These are phyloP conservation scores for Cataglyphis cursor DNA, from an alignment of 2,888 invertebrate genomes.

Conservation along the genomic window DNA sequence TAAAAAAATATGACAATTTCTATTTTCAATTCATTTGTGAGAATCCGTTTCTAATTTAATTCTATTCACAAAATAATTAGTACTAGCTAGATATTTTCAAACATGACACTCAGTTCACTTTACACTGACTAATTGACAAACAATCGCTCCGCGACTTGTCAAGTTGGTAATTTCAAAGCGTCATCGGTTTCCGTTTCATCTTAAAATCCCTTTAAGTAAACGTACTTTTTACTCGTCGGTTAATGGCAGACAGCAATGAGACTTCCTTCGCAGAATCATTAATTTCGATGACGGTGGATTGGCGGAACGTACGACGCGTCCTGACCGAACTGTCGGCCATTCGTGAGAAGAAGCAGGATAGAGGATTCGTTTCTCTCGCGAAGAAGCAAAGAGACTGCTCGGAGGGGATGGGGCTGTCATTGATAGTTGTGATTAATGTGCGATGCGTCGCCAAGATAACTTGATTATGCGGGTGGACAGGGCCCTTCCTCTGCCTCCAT, in stretches of 20 bases:
- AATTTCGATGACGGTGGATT: constrained; percentile 76
- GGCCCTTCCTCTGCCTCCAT: constrained; percentile 28
- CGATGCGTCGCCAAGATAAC: constrained; percentile 80
- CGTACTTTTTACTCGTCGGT: constrained; percentile 44
- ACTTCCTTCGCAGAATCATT: constrained; percentile 74
- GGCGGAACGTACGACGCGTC: constrained; percentile 62
- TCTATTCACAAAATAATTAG: not conserved
- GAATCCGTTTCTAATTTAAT: not conserved
- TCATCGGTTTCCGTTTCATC: constrained; percentile 24
- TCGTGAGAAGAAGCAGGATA: constrained; percentile 45
- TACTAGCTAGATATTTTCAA: not conserved
- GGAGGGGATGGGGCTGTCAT: constrained; percentile 77
- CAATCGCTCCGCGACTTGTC: constrained; percentile 22
- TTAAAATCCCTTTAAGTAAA: constrained; percentile 37
- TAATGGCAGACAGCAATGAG: constrained; percentile 53
- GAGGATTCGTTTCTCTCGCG: constrained; percentile 49
- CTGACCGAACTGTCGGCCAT: constrained; percentile 58
- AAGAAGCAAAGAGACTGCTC: constrained; percentile 64
- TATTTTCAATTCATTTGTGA: not conserved
- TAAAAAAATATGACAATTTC: not conserved
- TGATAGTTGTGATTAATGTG: constrained; percentile 85
- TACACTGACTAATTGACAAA: constrained; percentile 14
- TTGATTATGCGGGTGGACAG: constrained; percentile 81
- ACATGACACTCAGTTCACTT: not conserved
- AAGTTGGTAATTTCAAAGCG: not conserved